Evolutionary conservation across 2,797 vertebrate species (phyloP), one percentile per base, ranked within the genome.

Genomic region (Acrossocheilus fasciatus): DNA sequence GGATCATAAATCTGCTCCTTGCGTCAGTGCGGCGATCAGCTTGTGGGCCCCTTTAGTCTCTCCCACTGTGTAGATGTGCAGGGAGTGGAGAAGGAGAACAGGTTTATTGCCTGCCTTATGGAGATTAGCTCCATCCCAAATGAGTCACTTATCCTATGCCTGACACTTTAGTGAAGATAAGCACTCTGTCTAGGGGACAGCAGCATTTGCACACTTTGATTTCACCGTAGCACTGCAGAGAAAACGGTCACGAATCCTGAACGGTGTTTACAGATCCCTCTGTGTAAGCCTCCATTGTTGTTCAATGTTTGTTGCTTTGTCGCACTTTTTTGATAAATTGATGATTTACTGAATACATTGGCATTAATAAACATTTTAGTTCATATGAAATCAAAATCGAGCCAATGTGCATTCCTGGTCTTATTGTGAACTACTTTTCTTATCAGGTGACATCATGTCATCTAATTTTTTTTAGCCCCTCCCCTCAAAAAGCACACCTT

Each of bases 101-200:
- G 82, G 68, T 87, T 87, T 81, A 85, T 82, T 88, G 87, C 84
- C 85, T 57, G 87, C 80, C 78, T 76, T 85, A 72, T 87, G 77
- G 77, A 78, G 79, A 86, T 77, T 52, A 82, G 78, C 74, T 62
- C 45, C 59, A 78, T 75, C 76, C 47, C 59, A 70, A 86, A 84
- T 81, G 52, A 84, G 69, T 86, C 76, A 84, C 87, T 81, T 85
- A 75, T 85, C 83, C 82, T 76, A 57, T 80, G 83, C 78, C 72
- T 85, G 83, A 77, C 54, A 82, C 84, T 75, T 30, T 54, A 86
- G 54, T 72, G 43, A 34, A 86, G 78, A 86, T 78, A 82, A 86
- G 80, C 54, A 45, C 74, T 88, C 69, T 41, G 78, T 86, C 85
- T 75, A 34, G 78, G 68, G 45, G 43, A 74, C 70, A 64, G 69